Conservation (phyloP, 2,888 invertebrate genomes). For the Sepioteuthis lessoniana region DNA sequence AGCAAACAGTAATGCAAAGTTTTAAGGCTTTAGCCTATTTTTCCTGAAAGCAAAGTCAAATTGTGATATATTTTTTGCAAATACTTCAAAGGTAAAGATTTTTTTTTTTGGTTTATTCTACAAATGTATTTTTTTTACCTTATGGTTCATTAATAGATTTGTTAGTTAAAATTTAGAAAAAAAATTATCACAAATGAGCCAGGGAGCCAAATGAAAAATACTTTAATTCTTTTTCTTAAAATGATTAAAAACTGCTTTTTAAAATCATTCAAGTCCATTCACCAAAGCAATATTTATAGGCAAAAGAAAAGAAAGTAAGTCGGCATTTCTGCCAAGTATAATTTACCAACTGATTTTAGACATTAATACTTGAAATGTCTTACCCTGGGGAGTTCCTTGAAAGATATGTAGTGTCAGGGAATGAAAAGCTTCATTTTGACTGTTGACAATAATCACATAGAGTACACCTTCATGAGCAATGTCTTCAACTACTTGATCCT, state of each 20-base stretch:
- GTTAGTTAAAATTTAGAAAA: neutral
- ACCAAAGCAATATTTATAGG: too few relatives aligned
- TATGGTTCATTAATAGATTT: too few relatives aligned
- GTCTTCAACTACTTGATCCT: slow-evolving; percentile 85
- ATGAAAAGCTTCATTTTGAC: slow-evolving; percentile 88
- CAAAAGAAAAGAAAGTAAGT: too few relatives aligned
- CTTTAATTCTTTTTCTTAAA: too few relatives aligned
- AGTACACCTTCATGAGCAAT: slow-evolving; percentile 90
- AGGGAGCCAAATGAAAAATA: too few relatives aligned
- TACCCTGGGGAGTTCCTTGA: slow-evolving; percentile 89
- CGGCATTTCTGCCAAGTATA: too few relatives aligned
- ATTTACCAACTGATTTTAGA: neutral
- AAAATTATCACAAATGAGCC: too few relatives aligned
- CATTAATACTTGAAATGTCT: slow-evolving; percentile 52
- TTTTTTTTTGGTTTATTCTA: neutral
- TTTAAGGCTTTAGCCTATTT: neutral
- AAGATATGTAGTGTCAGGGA: slow-evolving; percentile 92
- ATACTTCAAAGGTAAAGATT: neutral
- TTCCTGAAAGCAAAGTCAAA: slow-evolving; percentile 7
- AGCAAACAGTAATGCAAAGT: neutral
- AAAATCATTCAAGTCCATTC: too few relatives aligned
- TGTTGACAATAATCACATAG: slow-evolving; percentile 90
- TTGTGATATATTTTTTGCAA: slow-evolving; percentile 4
- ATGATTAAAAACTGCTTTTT: too few relatives aligned
- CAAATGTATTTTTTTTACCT: too few relatives aligned